Evolutionary conservation across 2,113 vertebrate species (phyloP).

Genomic region (Progne subis): DNA sequence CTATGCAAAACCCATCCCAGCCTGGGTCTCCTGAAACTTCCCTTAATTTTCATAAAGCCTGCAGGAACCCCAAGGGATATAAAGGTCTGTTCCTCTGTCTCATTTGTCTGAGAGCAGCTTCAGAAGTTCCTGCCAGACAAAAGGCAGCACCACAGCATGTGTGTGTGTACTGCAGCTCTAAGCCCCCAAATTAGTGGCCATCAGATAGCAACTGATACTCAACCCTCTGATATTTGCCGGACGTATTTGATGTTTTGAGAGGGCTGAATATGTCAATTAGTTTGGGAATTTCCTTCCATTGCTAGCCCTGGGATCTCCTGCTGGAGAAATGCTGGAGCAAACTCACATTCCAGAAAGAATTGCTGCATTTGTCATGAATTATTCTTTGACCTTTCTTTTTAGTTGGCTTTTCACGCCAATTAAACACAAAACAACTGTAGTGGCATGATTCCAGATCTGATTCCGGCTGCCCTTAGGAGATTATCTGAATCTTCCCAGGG

Average conservation of each 20-base stretch:
- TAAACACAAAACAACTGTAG: neutral
- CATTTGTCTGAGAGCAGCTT: neutral
- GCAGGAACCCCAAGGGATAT: neutral
- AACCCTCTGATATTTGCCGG: neutral
- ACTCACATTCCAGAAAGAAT: neutral
- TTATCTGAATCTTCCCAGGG: neutral
- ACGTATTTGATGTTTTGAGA: neutral
- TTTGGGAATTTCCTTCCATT: neutral
- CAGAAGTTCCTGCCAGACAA: neutral
- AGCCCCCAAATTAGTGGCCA: neutral
- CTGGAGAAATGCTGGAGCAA: neutral
- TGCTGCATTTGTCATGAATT: neutral
- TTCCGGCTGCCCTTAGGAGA: neutral
- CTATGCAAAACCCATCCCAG: neutral
- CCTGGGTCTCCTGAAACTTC: neutral
- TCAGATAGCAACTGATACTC: neutral
- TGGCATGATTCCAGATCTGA: neutral
- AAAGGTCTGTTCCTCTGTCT: neutral
- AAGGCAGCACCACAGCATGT: neutral
- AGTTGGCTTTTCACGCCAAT: neutral
- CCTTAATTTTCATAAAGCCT: neutral
- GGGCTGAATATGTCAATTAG: neutral
- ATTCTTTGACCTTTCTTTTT: neutral
- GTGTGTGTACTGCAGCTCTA: neutral
- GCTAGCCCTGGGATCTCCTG: neutral